Conservation (phyloP, 2,797 vertebrate genomes). For the Melanitta fusca region DNA sequence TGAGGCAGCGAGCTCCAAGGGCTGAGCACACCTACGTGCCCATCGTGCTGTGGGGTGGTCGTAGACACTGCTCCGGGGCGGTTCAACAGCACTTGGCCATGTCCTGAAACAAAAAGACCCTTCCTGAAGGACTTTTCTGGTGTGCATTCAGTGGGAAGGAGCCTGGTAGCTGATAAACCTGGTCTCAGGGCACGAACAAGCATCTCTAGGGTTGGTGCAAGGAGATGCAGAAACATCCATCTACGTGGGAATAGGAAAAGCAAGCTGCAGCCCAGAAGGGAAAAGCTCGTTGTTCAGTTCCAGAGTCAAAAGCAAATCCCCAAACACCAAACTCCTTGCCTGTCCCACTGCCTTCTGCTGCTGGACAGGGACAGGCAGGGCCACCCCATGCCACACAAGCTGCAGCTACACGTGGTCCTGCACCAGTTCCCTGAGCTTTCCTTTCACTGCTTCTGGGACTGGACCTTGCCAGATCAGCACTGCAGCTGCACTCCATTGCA, state of each 20-base stretch:
- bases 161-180: not conserved
- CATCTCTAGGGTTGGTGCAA: not conserved
- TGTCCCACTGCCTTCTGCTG: no score
- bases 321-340: not conserved
- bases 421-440: not conserved
- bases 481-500: not conserved
- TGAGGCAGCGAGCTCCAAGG: not conserved
- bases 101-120: not conserved
- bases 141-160: not conserved
- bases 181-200: not conserved
- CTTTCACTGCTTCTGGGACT: not conserved
- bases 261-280: not conserved
- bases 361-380: not conserved
- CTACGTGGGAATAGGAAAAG: not conserved
- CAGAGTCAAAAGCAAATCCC: not conserved
- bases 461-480: not conserved
- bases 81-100: not conserved
- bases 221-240: not conserved
- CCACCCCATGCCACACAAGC: rapidly evolving
- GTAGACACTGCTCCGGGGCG: not conserved
- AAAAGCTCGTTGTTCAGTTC: not conserved
- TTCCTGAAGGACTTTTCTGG: not conserved
- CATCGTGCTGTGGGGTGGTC: not conserved
- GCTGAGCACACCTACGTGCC: not conserved
- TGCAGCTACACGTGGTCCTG: not conserved